phyloP scores from a whole-genome alignment of 1,140 invertebrate species.

The Rhopalosiphum padi region DNA sequence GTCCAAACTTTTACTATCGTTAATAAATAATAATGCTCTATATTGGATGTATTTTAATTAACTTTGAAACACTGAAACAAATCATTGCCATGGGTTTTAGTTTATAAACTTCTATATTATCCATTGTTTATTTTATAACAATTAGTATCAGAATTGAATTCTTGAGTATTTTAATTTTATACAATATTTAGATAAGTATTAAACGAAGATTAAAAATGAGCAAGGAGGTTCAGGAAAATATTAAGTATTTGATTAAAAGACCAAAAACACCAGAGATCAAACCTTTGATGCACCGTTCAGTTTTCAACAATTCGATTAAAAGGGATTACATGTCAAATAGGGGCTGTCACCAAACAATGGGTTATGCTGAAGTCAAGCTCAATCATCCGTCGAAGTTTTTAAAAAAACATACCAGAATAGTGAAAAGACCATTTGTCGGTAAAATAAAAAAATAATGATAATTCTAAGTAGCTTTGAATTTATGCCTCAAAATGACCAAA shows the following conservation, averaged over 20 bases:
- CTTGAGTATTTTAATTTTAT: background rate
- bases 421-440: conserved; percentile 58
- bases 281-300: conserved; percentile 59
- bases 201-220: background rate
- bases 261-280: conserved; percentile 53
- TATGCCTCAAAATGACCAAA: background rate
- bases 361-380: conserved; percentile 58
- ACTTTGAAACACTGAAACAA: background rate
- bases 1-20: no score
- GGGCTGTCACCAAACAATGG: conserved; percentile 60
- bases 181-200: background rate
- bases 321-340: conserved; percentile 52
- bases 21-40: background rate
- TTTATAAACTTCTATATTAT: background rate
- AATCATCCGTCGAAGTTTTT: conserved; percentile 57
- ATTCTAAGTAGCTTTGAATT: background rate
- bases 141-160: background rate
- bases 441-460: background rate
- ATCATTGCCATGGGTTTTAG: background rate
- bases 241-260: conserved; percentile 56
- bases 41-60: background rate
- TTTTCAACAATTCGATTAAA: conserved; percentile 58
- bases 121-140: background rate
- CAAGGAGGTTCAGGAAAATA: conserved; percentile 49
- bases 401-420: conserved; percentile 58